These are phyloP conservation scores for Squalus acanthias DNA, from an alignment of 2,797 vertebrate genomes.

Conservation along the genomic window DNA sequence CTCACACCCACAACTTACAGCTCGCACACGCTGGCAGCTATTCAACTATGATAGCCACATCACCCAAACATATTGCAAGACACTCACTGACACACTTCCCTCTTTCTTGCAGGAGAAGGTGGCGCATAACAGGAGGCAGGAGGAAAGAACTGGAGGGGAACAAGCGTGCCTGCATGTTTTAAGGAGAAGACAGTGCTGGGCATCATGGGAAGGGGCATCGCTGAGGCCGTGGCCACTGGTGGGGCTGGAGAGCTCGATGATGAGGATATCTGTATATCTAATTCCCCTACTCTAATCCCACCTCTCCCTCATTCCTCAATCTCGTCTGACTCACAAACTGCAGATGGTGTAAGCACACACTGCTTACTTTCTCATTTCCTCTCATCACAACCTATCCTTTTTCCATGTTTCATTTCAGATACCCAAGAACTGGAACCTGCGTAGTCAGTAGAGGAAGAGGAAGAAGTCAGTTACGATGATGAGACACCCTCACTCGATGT, in stretches of 20 bases:
- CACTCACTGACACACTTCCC: not conserved
- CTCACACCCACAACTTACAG: not conserved
- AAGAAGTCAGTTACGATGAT: no score
- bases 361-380: no score
- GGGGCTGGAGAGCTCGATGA: not conserved
- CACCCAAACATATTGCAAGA: not conserved
- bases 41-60: not conserved
- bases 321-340: no score
- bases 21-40: not conserved
- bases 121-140: not conserved
- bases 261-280: not conserved
- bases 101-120: not conserved
- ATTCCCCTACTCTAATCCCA: no score
- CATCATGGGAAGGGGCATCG: not conserved
- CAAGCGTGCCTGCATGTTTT: not conserved
- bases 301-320: no score
- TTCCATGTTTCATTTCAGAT: no score
- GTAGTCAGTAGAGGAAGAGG: no score
- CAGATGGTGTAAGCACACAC: no score
- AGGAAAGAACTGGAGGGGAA: not conserved
- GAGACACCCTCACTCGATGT: no score
- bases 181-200: not conserved
- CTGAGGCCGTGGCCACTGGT: not conserved
- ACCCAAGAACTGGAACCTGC: no score
- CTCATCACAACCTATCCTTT: no score